Evolutionary conservation across 2,113 vertebrate genomes (phyloP).

Genomic region (Tenebrosternarchus preto): DNA sequence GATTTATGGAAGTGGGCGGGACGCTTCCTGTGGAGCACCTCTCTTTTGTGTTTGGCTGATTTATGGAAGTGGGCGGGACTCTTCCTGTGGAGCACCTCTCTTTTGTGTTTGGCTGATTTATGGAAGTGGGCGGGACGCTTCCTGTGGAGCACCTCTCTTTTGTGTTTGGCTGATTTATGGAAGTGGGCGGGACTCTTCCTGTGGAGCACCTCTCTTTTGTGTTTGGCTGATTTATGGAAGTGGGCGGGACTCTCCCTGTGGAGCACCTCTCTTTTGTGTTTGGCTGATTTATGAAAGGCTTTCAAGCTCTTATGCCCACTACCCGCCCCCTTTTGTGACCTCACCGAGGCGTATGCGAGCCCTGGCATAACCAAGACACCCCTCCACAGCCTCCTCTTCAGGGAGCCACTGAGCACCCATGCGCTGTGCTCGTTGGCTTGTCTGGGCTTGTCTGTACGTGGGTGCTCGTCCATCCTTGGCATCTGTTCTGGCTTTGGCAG

Average conservation of each 20-base stretch:
- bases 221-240: conserved; percentile 25
- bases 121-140: too few species aligned
- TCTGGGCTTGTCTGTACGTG: neutral
- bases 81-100: conserved; percentile 1
- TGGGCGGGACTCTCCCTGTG: neutral
- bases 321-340: neutral
- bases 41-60: conserved; percentile 11
- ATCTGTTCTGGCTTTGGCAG: neutral
- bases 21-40: too few species aligned
- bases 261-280: conserved; percentile 2
- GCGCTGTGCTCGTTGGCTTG: neutral
- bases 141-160: conserved; percentile 3
- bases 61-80: too few species aligned
- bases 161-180: conserved; percentile 21
- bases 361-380: neutral
- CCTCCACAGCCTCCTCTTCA: neutral
- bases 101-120: conserved; percentile 22
- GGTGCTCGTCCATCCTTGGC: neutral
- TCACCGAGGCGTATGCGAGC: neutral
- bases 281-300: conserved; percentile 29
- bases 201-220: neutral
- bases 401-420: neutral
- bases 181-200: too few species aligned
- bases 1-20: too few species aligned
- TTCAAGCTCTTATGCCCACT: neutral